Conservation (phyloP, 1,140 invertebrate genomes). For the Drosophila tani region DNA sequence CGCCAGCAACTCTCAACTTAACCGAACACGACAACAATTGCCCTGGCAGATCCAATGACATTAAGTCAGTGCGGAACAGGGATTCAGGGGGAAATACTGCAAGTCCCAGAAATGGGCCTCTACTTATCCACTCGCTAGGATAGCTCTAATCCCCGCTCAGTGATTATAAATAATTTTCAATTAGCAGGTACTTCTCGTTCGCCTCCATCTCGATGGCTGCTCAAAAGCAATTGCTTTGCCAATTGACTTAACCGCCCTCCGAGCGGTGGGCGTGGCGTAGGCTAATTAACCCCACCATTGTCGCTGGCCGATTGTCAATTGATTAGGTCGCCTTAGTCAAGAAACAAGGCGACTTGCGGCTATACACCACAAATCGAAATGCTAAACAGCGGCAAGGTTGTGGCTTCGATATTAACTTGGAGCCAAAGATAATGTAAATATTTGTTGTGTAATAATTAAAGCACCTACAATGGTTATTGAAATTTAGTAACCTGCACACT, state of each 20-base stretch:
- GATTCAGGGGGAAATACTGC: conserved; percentile 8
- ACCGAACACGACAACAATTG: conserved; percentile 55
- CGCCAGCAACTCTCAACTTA: conserved; percentile 38
- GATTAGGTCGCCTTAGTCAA: conserved; percentile 38
- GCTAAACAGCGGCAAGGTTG: conserved; percentile 6
- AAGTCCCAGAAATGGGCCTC: conserved; percentile 33
- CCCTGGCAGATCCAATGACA: conserved; percentile 45
- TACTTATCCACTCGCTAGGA: neutral
- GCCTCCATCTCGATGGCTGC: conserved; percentile 25
- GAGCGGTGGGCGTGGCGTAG: conserved; percentile 10
- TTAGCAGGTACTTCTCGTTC: conserved; percentile 60
- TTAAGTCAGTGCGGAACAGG: conserved; percentile 18
- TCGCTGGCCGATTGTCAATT: conserved; percentile 40
- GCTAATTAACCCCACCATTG: conserved; percentile 45
- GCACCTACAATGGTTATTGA: neutral
- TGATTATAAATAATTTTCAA: conserved; percentile 76
- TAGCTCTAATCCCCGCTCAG: conserved; percentile 40
- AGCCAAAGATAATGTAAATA: neutral
- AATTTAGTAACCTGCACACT: neutral
- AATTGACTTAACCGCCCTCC: conserved; percentile 37
- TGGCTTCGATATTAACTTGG: neutral
- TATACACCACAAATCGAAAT: conserved; percentile 7
- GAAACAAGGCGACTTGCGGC: conserved; percentile 30
- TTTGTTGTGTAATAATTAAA: neutral
- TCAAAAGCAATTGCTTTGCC: conserved; percentile 46